phyloP scores from a whole-genome alignment of 2,797 vertebrate species.

The Scomberomorus guttatus region DNA sequence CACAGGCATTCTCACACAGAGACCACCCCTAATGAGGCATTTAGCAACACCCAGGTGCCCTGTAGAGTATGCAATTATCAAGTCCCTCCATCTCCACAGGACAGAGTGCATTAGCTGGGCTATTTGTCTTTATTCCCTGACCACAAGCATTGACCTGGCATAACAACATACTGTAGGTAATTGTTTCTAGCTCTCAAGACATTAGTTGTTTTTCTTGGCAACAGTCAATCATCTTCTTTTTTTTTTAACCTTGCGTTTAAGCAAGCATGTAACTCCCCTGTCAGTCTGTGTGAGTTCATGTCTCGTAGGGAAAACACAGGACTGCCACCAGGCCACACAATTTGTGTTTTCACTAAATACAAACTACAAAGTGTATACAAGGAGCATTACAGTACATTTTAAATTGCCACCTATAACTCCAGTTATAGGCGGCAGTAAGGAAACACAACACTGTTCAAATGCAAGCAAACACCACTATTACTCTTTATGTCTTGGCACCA shows the following conservation, averaged over 20 bases:
- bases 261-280: conserved; percentile 66
- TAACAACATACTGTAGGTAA: conserved; percentile 82
- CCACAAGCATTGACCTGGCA: conserved; percentile 79
- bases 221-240: conserved; percentile 72
- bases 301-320: conserved; percentile 52
- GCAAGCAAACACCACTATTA: conserved; percentile 11
- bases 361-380: conserved; percentile 52
- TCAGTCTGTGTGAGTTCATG: conserved; percentile 68
- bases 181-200: conserved; percentile 81
- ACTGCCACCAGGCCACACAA: conserved; percentile 43
- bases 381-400: conserved; percentile 24
- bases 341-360: conserved; percentile 60
- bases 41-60: conserved; percentile 79
- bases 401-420: conserved; percentile 34
- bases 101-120: conserved; percentile 78
- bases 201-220: conserved; percentile 82
- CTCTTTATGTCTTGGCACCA: conserved; percentile 18
- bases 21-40: conserved; percentile 81
- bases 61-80: conserved; percentile 73
- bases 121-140: conserved; percentile 80
- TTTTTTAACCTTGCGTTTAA: conserved; percentile 64
- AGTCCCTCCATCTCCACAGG: conserved; percentile 74
- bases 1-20: conserved; percentile 65
- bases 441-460: conserved; percentile 41
- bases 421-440: conserved; percentile 24